Base-by-base conservation (phyloP, 2,113 vertebrate genomes). In the Pholis gunnellus region DNA sequence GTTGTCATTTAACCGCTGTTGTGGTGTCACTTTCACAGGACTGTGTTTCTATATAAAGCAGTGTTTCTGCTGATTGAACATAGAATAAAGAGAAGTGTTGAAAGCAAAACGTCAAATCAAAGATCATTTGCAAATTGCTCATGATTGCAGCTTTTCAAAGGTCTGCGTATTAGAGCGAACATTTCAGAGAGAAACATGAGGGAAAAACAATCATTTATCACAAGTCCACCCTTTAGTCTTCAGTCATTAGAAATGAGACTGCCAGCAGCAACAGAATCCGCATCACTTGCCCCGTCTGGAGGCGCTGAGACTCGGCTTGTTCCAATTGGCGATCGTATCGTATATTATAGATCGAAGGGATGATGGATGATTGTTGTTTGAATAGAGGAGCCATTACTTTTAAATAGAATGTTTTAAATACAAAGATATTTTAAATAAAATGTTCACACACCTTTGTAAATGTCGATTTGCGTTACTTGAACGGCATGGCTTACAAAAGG, bases 101-200 rank as follows among this genome's bases (percentile, higher is more conserved):
- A 50, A 63, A 63, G 20, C 40, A 18, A n/a, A 48, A 13, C 14
- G 25, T 40, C 34, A 17, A 22, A 46, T 11, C 54, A 42, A 54
- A 59, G 57, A 34, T 15, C 18, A 9, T 48, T n/a, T 52, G 46
- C 10, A 38, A 66, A 54, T 27, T 42, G 25, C 20, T 50, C 9
- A 25, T 11, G 14, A 64, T 27, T 52, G 42, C 3, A 6, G 29
- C 59, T 75, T 75, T 50, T 64, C 22, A 27, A 48, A 69, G 8
- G 42, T 50, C 7, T 48, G 50, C 20, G 1, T 22, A 22, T 22
- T n/a, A 70, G 11, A 48, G 50, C 3, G 18, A 5, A 18, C 56
- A 38, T 42, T 75, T 75, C 61, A 38, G 63, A 59, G 27, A 56
- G 54, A 25, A 56, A 25, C 18, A 56, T 56, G n/a, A 56, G n/a